A percentile compares a stretch with the other conserved stretches of the same genome.
These are phyloP conservation scores for Ciconia boyciana DNA, from an alignment of 2,113 vertebrate species.

Conservation along the genomic window DNA sequence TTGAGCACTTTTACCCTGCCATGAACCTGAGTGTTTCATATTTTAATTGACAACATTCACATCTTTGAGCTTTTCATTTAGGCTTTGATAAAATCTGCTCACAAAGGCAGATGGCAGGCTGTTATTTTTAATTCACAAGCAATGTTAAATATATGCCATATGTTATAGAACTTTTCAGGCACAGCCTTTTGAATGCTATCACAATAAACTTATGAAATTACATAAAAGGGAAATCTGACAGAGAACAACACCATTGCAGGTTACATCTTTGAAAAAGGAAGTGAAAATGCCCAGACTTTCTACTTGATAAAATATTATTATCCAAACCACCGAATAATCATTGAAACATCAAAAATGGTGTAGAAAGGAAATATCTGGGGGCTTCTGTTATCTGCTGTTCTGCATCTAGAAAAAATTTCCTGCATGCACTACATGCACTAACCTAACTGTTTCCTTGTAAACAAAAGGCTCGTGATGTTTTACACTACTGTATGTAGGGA, in stretches of 20 bases:
- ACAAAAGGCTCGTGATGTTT: not conserved
- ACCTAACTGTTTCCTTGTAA: not conserved
- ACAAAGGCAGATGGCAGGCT: constrained; percentile 81
- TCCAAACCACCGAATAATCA: constrained; percentile 10
- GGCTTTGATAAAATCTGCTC: constrained; percentile 79
- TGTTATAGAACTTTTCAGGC: constrained; percentile 80
- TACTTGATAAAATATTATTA: constrained; percentile 41
- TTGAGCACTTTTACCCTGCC: constrained; percentile 68
- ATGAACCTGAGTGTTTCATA: constrained; percentile 74
- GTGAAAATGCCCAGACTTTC: constrained; percentile 55
- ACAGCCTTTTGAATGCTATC: constrained; percentile 78
- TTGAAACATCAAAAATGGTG: constrained; percentile 33
- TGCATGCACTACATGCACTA: not conserved
- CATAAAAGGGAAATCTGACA: constrained; percentile 74
- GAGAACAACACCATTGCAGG: constrained; percentile 54
- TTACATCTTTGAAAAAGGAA: constrained; percentile 65
- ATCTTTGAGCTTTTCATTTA: constrained; percentile 79
- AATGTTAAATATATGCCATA: constrained; percentile 85
- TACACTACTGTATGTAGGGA: not conserved
- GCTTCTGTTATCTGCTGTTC: constrained; percentile 19
- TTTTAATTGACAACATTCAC: constrained; percentile 83
- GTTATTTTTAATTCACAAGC: constrained; percentile 87
- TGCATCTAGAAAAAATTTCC: not conserved
- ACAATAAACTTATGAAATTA: constrained; percentile 78
- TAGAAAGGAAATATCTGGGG: constrained; percentile 4